Conservation (phyloP, 2,888 invertebrate genomes). For the Parochlus steinenii region DNA sequence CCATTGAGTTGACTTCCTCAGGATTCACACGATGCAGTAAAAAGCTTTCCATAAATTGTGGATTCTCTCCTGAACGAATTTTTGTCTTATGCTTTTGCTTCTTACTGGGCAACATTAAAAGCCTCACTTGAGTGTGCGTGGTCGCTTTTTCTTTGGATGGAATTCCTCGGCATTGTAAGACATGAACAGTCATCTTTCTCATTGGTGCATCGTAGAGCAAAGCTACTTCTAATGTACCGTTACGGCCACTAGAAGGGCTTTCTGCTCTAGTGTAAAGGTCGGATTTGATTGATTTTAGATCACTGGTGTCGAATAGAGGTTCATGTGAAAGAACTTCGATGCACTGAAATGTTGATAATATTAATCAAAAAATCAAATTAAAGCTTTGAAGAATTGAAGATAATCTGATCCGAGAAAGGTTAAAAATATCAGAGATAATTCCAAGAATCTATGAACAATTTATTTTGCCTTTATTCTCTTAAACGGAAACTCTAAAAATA, state of each 20-base stretch:
- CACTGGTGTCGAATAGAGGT: slow-evolving; percentile 29
- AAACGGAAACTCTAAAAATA: no score
- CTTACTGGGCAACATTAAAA: slow-evolving; percentile 76
- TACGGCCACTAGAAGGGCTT: slow-evolving; percentile 31
- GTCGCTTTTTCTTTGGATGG: slow-evolving; percentile 52
- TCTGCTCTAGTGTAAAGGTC: slow-evolving; percentile 25
- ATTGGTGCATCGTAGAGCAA: slow-evolving; percentile 80
- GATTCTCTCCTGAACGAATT: slow-evolving; percentile 77
- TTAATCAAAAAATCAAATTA: no score
- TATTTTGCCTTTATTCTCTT: no score
- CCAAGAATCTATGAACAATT: no score
- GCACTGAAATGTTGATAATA: slow-evolving; percentile 28
- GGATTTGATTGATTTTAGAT: slow-evolving; percentile 28
- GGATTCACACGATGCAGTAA: slow-evolving; percentile 80
- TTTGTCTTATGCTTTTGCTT: slow-evolving; percentile 92
- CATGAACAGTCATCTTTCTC: slow-evolving; percentile 81
- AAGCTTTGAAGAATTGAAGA: no score
- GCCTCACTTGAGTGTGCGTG: slow-evolving; percentile 54
- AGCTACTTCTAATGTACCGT: slow-evolving; percentile 74
- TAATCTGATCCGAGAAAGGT: no score
- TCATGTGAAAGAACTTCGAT: slow-evolving; percentile 33
- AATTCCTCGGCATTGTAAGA: slow-evolving; percentile 72
- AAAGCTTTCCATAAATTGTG: slow-evolving; percentile 84
- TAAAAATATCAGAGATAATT: no score
- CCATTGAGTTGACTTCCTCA: slow-evolving; percentile 88